Evolutionary conservation across 2,113 vertebrate species (phyloP).

Genomic region (Atlantisia rogersi): DNA sequence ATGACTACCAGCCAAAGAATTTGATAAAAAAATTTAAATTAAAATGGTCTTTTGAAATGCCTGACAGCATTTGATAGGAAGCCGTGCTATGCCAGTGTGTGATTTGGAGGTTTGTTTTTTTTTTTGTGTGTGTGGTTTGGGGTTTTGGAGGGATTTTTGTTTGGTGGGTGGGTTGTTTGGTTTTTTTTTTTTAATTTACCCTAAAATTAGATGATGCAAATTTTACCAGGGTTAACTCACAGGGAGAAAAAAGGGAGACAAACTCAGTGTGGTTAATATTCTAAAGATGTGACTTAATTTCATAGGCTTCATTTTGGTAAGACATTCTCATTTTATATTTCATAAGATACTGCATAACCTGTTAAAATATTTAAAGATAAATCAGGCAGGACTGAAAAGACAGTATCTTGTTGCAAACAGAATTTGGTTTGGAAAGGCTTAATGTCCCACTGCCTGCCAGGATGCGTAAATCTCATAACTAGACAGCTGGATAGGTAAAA

Average conservation of each 20-base stretch:
- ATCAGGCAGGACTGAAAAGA: slow-evolving; percentile 67
- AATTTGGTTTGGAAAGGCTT: slow-evolving; percentile 70
- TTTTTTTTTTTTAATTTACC: slow-evolving; percentile 27
- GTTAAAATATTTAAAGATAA: slow-evolving; percentile 75
- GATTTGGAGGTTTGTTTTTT: background rate
- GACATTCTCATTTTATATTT: slow-evolving; percentile 70
- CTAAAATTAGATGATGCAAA: slow-evolving; percentile 51
- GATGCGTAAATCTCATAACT: slow-evolving; percentile 62
- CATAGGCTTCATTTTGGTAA: slow-evolving; percentile 54
- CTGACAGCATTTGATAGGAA: background rate
- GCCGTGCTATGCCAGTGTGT: background rate
- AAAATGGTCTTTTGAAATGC: background rate
- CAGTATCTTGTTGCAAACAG: slow-evolving; percentile 66
- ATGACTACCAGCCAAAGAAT: background rate
- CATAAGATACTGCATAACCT: slow-evolving; percentile 55
- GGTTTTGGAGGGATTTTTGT: background rate
- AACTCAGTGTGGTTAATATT: slow-evolving; percentile 60
- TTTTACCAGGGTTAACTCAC: slow-evolving; percentile 48
- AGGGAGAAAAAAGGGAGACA: slow-evolving; percentile 4
- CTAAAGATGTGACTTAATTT: slow-evolving; percentile 66
- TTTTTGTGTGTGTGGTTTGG: background rate
- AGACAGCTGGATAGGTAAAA: slow-evolving; percentile 71
- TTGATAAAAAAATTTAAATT: background rate
- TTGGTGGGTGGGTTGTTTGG: background rate
- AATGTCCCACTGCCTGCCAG: slow-evolving; percentile 45